phyloP scores from a whole-genome alignment of 2,797 vertebrate genomes.

The Rhyacichthys aspro region DNA sequence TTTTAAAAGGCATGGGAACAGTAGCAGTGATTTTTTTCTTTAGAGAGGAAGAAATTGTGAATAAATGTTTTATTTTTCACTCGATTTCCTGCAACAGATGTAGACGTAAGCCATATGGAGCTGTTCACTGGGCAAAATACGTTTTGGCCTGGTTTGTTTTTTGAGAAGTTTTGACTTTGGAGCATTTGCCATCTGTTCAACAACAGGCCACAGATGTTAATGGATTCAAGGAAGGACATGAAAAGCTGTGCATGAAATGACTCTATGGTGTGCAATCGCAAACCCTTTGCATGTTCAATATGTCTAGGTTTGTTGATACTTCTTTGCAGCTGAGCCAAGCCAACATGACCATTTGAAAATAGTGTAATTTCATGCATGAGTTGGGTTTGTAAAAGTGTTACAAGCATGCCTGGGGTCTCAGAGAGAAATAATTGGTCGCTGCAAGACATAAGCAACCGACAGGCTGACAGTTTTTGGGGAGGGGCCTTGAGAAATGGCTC shows the following conservation, averaged over 20 bases:
- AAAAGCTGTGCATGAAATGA: slow-evolving; percentile 23
- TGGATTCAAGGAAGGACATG: slow-evolving; percentile 36
- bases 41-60: slow-evolving; percentile 11
- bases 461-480: slow-evolving; percentile 28
- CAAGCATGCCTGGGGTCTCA: slow-evolving; percentile 32
- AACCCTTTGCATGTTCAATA: slow-evolving; percentile 1
- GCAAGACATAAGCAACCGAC: slow-evolving; percentile 56
- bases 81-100: slow-evolving; percentile 59
- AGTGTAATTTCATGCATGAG: slow-evolving; percentile 66
- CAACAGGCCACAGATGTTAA: slow-evolving; percentile 56
- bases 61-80: slow-evolving; percentile 45
- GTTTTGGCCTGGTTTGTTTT: slow-evolving; percentile 53
- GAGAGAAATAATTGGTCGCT: slow-evolving; percentile 38
- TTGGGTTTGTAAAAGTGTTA: slow-evolving; percentile 62
- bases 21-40: neutral
- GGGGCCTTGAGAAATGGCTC: slow-evolving; percentile 26
- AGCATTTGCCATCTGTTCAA: slow-evolving; percentile 55
- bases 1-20: neutral
- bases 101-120: slow-evolving; percentile 50
- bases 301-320: slow-evolving; percentile 10
- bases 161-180: slow-evolving; percentile 36
- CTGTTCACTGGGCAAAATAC: slow-evolving; percentile 34
- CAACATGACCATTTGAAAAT: slow-evolving; percentile 46
- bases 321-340: slow-evolving; percentile 7
- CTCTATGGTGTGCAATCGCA: slow-evolving; percentile 2